phyloP scores from a whole-genome alignment of 2,113 vertebrate genomes.

The Microcebus lehilahytsara region DNA sequence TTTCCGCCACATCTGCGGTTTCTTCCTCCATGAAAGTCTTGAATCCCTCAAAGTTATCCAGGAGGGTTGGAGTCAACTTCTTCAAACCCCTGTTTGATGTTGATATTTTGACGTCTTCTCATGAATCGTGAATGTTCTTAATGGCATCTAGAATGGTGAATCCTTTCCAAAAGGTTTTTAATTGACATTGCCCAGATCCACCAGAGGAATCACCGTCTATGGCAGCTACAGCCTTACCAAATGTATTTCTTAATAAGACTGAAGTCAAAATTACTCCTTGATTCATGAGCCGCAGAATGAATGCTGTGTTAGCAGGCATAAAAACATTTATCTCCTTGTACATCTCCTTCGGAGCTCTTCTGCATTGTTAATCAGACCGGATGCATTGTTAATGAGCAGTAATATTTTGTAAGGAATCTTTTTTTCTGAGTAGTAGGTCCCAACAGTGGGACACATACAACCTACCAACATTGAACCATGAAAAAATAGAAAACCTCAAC shows the following conservation, averaged over 20 bases:
- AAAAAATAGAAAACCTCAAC: too few relatives aligned
- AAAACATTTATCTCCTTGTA: background rate
- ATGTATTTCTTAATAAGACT: background rate
- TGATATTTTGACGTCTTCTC: background rate
- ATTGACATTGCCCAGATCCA: background rate
- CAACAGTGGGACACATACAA: background rate
- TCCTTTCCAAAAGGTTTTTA: background rate
- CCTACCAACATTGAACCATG: too few relatives aligned
- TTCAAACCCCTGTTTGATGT: background rate
- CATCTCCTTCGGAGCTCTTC: background rate
- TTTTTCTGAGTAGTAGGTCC: background rate
- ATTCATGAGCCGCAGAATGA: background rate
- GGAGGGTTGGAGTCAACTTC: background rate
- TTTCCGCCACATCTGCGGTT: background rate
- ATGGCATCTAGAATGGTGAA: background rate
- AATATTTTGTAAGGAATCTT: background rate
- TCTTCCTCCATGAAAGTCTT: background rate
- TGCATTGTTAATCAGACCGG: too few relatives aligned
- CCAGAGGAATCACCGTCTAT: background rate
- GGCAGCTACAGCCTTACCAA: background rate
- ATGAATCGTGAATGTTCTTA: background rate
- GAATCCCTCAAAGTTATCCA: background rate
- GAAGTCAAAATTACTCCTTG: background rate
- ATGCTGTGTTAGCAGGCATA: background rate
- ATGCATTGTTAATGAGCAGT: background rate